Evolutionary conservation across 2,797 vertebrate genomes (phyloP), one percentile per base, ranked within the genome.

Genomic region (Myotis vivesi): DNA sequence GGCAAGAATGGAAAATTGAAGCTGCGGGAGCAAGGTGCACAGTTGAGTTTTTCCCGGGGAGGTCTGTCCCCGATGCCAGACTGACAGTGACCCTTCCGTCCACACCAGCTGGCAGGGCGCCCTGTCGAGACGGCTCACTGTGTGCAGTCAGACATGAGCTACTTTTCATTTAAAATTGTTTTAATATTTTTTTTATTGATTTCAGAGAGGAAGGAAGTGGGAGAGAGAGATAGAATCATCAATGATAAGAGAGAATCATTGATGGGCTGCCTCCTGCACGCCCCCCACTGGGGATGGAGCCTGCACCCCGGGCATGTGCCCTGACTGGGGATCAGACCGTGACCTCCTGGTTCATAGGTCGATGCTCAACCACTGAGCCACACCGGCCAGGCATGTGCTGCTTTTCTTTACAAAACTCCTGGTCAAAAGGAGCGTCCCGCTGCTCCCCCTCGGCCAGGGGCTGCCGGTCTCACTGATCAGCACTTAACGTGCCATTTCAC

Each of bases 401-500:
- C 46, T 55, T 44, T 30, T 72, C 75, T 44, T 20, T n/a, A 51
- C 23, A n/a, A 36, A 85, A 41, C 28, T 30, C 6, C 28, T 25
- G 57, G 25, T 25, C 25, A 5, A 0, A 5, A 2, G 12, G 57
- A 20, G 2, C 7, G 10, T 6, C 33, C 3, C n/a, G 20, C 94
- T 30, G 68, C 73, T 13, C 23, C 30, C 51, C 20, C 33, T 33
- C 57, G 28, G 30, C 59, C 33, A 3, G 8, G 83, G 79, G 53
- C 13, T 17, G n/a, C 57, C 17, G 20, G 53, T 20, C 84, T 86
- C 82, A 36, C 86, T 73, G 38, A 84, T 41, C 91, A 12, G 46
- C 10, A 11, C 44, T 87, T 73, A 89, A 77, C 41, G 25, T 41
- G 46, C 73, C 57, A 15, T 79, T 51, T 90, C 76, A 87, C 95